These are phyloP conservation scores for Buathra laborator DNA, from an alignment of 2,888 invertebrate genomes.

Conservation along the genomic window DNA sequence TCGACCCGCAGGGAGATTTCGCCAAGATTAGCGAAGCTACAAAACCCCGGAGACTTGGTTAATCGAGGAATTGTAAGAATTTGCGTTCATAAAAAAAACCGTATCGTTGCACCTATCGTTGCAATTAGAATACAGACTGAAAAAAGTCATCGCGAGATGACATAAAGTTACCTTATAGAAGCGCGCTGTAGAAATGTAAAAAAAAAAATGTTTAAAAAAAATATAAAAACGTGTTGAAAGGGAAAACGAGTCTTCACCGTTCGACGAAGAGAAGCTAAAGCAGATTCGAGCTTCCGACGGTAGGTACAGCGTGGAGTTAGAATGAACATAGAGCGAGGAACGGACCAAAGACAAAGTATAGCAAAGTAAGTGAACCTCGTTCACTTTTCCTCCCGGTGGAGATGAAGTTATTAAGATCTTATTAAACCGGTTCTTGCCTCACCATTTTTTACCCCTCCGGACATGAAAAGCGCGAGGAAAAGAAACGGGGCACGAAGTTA, in stretches of 20 bases:
- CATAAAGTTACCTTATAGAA: conserved; percentile 1
- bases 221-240: conserved; percentile 51
- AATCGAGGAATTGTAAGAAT: conserved; percentile 38
- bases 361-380: conserved; percentile 67
- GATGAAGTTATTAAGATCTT: conserved; percentile 80
- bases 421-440: conserved; percentile 79
- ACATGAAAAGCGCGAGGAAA: conserved; percentile 60
- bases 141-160: conserved; percentile 26
- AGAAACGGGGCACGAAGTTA: conserved; percentile 58
- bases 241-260: conserved; percentile 60
- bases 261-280: conserved; percentile 33
- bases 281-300: background rate
- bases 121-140: conserved; percentile 2
- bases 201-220: conserved; percentile 36
- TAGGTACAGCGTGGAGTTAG: background rate
- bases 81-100: conserved; percentile 42
- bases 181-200: conserved; percentile 34
- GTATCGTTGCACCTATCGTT: background rate
- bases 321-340: conserved; percentile 19
- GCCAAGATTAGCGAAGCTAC: conserved; percentile 46
- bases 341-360: conserved; percentile 50
- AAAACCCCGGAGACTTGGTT: conserved; percentile 52
- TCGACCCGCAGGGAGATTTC: conserved; percentile 42
- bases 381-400: conserved; percentile 67
- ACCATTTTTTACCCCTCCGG: conserved; percentile 54